phyloP scores from a whole-genome alignment of 2,888 invertebrate species.

The Tachina fera region DNA sequence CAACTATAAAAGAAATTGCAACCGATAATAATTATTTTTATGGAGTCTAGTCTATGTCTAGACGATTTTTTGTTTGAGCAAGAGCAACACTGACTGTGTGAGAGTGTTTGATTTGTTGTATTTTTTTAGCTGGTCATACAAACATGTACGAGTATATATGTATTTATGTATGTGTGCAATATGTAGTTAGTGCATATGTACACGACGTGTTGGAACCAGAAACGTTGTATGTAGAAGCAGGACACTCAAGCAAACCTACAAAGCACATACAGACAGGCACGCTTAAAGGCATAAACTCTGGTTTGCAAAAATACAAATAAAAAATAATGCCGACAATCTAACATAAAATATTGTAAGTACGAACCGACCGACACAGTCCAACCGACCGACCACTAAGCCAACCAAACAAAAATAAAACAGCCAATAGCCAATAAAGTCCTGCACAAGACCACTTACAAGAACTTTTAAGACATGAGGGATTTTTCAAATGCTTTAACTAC shows the following conservation, averaged over 20 bases:
- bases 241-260: slow-evolving; percentile 17
- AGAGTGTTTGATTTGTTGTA: slow-evolving; percentile 38
- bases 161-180: too few relatives aligned
- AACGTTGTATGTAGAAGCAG: slow-evolving; percentile 20
- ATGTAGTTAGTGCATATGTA: not conserved
- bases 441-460: too few relatives aligned
- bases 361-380: slow-evolving; percentile 4
- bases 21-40: slow-evolving; percentile 83
- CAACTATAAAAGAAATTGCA: slow-evolving; percentile 81
- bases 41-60: slow-evolving; percentile 83
- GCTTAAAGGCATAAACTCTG: slow-evolving; percentile 50
- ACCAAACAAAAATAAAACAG: slow-evolving; percentile 30
- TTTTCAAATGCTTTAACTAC: too few relatives aligned
- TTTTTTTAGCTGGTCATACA: slow-evolving; percentile 55
- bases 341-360: slow-evolving; percentile 20
- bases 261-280: slow-evolving; percentile 21
- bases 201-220: slow-evolving; percentile 40
- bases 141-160: slow-evolving; percentile 35
- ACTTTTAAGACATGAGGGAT: too few relatives aligned
- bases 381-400: slow-evolving; percentile 32
- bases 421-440: not conserved
- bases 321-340: slow-evolving; percentile 69
- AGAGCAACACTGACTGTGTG: slow-evolving; percentile 20
- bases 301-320: not conserved
- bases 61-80: slow-evolving; percentile 78